Percentiles rank a stretch among this genome's conserved stretches.
phyloP scores from a whole-genome alignment of 2,113 vertebrate species.

The Pyxicephalus adspersus region DNA sequence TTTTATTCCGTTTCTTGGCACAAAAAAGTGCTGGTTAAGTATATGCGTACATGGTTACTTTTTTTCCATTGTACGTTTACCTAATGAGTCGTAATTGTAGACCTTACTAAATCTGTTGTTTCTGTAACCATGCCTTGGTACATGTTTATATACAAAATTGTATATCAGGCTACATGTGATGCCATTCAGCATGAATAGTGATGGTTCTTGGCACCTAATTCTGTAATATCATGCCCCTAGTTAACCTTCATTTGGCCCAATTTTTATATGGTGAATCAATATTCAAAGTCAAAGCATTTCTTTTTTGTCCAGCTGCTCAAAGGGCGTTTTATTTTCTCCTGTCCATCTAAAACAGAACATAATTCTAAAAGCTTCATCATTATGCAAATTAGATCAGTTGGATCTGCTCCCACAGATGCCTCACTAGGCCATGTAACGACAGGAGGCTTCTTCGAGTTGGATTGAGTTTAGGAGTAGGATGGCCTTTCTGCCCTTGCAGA shows the following conservation, averaged over 20 bases:
- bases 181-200: too few species aligned
- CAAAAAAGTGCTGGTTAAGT: too few species aligned
- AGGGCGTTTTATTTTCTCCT: conserved; percentile 63
- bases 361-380: conserved; percentile 62
- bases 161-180: too few species aligned
- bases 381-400: conserved; percentile 61
- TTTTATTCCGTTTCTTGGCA: too few species aligned
- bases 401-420: conserved; percentile 56
- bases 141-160: too few species aligned
- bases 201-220: too few species aligned
- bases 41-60: too few species aligned
- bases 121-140: too few species aligned
- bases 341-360: conserved; percentile 59
- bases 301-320: conserved; percentile 59
- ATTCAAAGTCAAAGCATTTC: conserved; percentile 30
- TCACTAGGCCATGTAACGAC: conserved; percentile 58
- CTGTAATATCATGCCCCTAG: background rate
- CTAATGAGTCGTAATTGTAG: too few species aligned
- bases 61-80: too few species aligned
- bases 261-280: background rate
- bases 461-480: conserved; percentile 59
- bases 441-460: conserved; percentile 51
- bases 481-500: conserved; percentile 49
- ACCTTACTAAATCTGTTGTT: too few species aligned
- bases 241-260: background rate